phyloP scores from a whole-genome alignment of 1,140 invertebrate species.

The Mycetomoellerius zeteki region DNA sequence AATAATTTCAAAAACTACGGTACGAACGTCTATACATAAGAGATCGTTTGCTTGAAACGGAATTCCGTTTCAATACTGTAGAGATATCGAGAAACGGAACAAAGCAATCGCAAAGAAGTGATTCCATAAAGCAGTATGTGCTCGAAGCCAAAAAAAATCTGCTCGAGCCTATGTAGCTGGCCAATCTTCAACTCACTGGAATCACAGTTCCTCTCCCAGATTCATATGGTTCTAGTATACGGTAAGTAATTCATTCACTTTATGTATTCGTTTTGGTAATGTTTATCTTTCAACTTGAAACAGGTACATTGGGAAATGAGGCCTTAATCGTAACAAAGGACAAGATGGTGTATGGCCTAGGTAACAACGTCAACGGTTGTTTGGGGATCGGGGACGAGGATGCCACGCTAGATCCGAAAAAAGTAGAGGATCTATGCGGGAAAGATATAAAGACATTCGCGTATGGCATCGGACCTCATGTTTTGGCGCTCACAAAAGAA shows the following conservation, averaged over 20 bases:
- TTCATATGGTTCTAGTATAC: constrained; percentile 89
- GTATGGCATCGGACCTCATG: constrained; percentile 89
- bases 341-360: constrained; percentile 89
- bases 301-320: constrained; percentile 89
- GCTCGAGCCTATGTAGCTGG: constrained; percentile 88
- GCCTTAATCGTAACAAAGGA: constrained; percentile 89
- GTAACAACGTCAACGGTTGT: constrained; percentile 89
- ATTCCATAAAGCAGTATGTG: constrained; percentile 69
- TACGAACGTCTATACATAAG: no score
- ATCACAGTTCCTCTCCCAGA: constrained; percentile 86
- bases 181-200: constrained; percentile 89
- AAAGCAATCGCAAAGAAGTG: no score
- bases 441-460: constrained; percentile 89
- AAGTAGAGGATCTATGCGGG: constrained; percentile 88
- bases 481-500: constrained; percentile 88
- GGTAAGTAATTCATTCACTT: constrained; percentile 83
- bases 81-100: background rate
- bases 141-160: constrained; percentile 74
- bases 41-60: no score
- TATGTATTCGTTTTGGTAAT: no score
- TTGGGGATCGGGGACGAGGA: constrained; percentile 88
- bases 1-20: no score
- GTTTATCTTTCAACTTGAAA: constrained; percentile 79
- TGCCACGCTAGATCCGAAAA: constrained; percentile 88
- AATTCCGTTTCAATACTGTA: no score